These are phyloP conservation scores for Amphimedon queenslandica DNA, from an alignment of 37 sponge, comb jelly and placozoan species.

Conservation along the genomic window DNA sequence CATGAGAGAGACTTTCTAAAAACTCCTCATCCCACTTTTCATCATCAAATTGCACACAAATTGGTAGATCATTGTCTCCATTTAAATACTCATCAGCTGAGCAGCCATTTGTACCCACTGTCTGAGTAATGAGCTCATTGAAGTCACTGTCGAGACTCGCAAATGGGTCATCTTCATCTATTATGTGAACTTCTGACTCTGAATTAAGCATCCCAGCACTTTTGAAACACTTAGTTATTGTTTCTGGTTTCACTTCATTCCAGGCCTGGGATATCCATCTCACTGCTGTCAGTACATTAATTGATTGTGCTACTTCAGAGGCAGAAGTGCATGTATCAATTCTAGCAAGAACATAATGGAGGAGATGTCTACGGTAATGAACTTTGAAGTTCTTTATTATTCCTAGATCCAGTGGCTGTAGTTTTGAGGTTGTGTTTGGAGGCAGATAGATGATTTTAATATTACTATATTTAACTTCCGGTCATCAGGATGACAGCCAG, in stretches of 20 bases:
- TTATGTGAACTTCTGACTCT: neutral
- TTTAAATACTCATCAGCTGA: neutral
- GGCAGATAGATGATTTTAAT: no score
- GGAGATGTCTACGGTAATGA: conserved; percentile 30
- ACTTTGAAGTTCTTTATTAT: conserved; percentile 68
- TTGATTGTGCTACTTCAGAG: conserved; percentile 44
- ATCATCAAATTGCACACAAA: neutral
- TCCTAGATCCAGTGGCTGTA: conserved; percentile 67
- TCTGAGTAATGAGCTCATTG: no score
- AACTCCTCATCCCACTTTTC: neutral
- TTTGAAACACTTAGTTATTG: conserved; percentile 56
- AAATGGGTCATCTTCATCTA: conserved; percentile 21
- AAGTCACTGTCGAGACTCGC: conserved; percentile 12
- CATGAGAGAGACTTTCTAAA: neutral
- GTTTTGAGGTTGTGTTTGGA: conserved; percentile 56
- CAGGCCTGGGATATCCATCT: conserved; percentile 62
- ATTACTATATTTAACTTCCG: no score
- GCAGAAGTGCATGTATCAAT: conserved; percentile 29
- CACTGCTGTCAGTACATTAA: conserved; percentile 53
- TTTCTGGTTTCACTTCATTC: conserved; percentile 29
- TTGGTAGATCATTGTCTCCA: neutral
- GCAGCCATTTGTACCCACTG: neutral
- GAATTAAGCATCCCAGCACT: conserved; percentile 33
- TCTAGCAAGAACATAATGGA: conserved; percentile 34
- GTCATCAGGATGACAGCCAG: conserved; percentile 52